These are phyloP conservation scores for Sceloporus undulatus DNA, from an alignment of 2,113 vertebrate species.

Conservation along the genomic window DNA sequence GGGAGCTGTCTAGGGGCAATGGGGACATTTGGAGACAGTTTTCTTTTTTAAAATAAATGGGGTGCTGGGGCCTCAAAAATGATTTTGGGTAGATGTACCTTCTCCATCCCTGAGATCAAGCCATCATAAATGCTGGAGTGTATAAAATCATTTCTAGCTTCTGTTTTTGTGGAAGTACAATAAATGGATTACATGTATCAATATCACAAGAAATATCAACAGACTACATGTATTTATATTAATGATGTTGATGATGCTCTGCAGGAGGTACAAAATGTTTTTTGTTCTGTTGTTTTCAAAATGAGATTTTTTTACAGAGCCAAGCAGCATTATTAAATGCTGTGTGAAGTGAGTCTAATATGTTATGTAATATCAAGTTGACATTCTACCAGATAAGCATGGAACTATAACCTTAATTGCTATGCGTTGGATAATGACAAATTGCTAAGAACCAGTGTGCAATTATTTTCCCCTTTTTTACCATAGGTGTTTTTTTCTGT, in stretches of 20 bases:
- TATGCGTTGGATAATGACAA: neutral
- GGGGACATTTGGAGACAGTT: no score
- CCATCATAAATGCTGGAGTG: neutral
- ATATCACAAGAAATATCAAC: no score
- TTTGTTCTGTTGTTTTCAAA: neutral
- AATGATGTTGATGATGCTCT: neutral
- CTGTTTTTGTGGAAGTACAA: neutral
- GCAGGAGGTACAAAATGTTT: neutral
- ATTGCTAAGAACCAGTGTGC: neutral
- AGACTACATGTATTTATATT: no score
- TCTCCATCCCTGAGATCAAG: neutral
- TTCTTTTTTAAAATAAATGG: no score
- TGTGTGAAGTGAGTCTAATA: neutral
- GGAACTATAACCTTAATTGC: neutral
- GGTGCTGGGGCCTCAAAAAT: no score
- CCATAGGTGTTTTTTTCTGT: slow-evolving; percentile 84
- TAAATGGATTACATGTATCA: neutral
- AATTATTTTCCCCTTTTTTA: rapidly evolving
- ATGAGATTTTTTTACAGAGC: neutral
- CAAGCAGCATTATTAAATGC: neutral
- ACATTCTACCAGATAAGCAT: neutral
- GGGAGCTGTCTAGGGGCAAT: no score
- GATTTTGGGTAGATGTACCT: no score
- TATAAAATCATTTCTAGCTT: neutral
- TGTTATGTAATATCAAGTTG: neutral